phyloP scores from a whole-genome alignment of 2,888 invertebrate genomes.

The Caenorhabditis sp. region DNA sequence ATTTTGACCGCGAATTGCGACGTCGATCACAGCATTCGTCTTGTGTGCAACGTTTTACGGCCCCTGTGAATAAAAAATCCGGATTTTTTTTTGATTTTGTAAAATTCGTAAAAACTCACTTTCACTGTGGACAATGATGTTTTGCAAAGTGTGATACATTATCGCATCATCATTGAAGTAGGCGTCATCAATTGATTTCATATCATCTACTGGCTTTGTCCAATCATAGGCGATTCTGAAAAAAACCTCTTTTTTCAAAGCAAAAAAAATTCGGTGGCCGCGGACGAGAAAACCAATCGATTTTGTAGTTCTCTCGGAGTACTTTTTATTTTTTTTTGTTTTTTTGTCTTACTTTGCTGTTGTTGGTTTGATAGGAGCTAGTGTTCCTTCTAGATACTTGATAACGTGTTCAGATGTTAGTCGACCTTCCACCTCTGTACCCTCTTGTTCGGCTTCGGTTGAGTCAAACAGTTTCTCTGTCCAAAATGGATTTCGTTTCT shows the following conservation, averaged over 20 bases:
- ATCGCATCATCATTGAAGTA: not conserved
- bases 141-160: not conserved
- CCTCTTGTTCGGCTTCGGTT: not conserved
- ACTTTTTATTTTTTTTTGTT: no score
- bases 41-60: not conserved
- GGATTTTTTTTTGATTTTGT: no score
- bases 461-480: not conserved
- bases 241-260: not conserved
- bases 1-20: not conserved
- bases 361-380: not conserved
- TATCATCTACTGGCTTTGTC: not conserved
- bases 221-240: not conserved
- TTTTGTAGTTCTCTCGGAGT: no score
- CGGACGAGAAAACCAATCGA: no score
- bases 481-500: not conserved
- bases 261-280: no score
- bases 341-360: not conserved
- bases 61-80: not conserved
- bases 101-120: not conserved
- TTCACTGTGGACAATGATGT: not conserved
- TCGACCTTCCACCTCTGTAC: conserved; percentile 1
- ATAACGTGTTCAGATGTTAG: not conserved
- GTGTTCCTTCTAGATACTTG: not conserved
- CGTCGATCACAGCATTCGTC: not conserved
- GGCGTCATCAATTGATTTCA: not conserved